A percentile compares a stretch with the other conserved stretches of the same genome.
phyloP scores from a whole-genome alignment of 1,140 invertebrate species.

The Cepaea nemoralis region DNA sequence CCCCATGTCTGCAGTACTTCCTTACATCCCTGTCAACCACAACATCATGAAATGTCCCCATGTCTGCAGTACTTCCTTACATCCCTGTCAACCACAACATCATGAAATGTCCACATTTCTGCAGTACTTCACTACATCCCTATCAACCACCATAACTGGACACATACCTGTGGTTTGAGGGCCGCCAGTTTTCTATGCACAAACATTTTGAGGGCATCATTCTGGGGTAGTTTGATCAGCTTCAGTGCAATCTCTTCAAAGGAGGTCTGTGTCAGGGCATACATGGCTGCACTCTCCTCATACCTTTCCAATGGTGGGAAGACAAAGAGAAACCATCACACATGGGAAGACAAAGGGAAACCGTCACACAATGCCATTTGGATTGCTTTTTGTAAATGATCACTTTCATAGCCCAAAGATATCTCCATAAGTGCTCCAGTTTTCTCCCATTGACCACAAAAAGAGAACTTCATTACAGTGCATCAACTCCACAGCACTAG shows the following conservation, averaged over 20 bases:
- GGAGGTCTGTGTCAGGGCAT: constrained; percentile 89
- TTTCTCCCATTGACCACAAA: too few species aligned
- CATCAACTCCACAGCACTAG: too few species aligned
- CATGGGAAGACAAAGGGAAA: too few species aligned
- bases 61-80: not conserved
- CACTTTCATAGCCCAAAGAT: too few species aligned
- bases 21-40: not conserved
- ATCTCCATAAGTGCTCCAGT: too few species aligned
- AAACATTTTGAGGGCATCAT: constrained; percentile 88
- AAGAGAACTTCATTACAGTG: too few species aligned
- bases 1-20: too few species aligned
- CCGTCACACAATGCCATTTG: too few species aligned
- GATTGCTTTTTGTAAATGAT: too few species aligned
- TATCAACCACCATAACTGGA: not conserved
- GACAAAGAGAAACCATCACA: too few species aligned
- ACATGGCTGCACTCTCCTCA: constrained; percentile 86
- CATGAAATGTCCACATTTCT: too few species aligned
- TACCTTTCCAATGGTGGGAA: constrained; percentile 75
- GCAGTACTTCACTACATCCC: too few species aligned
- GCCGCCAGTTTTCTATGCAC: constrained; percentile 76
- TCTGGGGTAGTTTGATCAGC: constrained; percentile 86
- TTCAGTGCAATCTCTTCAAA: constrained; percentile 95
- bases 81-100: not conserved
- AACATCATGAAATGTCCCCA: not conserved
- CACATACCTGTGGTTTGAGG: constrained; percentile 60